Percentiles rank a stretch among this genome's conserved stretches.
These are phyloP conservation scores for Unio pictorum DNA, from an alignment of 2,888 invertebrate genomes.

Conservation along the genomic window DNA sequence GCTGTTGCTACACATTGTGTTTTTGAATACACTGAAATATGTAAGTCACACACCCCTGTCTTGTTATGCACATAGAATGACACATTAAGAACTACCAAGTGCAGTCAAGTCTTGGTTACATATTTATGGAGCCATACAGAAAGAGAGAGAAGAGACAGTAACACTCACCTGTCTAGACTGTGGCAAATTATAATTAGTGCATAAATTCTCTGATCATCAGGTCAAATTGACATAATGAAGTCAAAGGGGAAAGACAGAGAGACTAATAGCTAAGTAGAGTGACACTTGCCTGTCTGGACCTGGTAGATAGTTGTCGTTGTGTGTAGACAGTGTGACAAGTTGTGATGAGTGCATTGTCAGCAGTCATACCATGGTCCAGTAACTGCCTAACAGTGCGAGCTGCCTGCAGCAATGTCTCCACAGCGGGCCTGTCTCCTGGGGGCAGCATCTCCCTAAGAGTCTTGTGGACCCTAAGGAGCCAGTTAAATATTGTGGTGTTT, in stretches of 20 bases:
- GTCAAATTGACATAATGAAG: constrained; percentile 3
- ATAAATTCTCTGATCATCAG: constrained; percentile 15
- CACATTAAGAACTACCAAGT: too few relatives aligned
- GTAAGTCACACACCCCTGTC: too few relatives aligned
- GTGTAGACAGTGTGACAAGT: constrained; percentile 78
- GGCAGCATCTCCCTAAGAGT: constrained; percentile 36
- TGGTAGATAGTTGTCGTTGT: constrained; percentile 73
- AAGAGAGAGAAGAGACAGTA: too few relatives aligned
- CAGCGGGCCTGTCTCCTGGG: constrained; percentile 75
- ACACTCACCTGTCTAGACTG: too few relatives aligned
- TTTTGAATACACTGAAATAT: too few relatives aligned
- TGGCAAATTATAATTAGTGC: too few relatives aligned
- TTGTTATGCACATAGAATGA: too few relatives aligned
- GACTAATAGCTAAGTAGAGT: background rate
- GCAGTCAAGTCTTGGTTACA: too few relatives aligned
- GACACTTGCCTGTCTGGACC: constrained; percentile 48
- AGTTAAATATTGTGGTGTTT: constrained; percentile 46
- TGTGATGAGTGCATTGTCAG: constrained; percentile 74
- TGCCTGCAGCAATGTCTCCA: constrained; percentile 78
- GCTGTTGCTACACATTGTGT: too few relatives aligned
- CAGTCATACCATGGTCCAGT: constrained; percentile 76
- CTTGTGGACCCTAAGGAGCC: constrained; percentile 49
- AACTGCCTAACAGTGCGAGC: constrained; percentile 74
- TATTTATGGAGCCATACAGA: too few relatives aligned
- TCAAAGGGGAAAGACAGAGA: background rate